Base-by-base conservation (phyloP, 2,888 invertebrate species). In the Leptopilina drosophilae region DNA sequence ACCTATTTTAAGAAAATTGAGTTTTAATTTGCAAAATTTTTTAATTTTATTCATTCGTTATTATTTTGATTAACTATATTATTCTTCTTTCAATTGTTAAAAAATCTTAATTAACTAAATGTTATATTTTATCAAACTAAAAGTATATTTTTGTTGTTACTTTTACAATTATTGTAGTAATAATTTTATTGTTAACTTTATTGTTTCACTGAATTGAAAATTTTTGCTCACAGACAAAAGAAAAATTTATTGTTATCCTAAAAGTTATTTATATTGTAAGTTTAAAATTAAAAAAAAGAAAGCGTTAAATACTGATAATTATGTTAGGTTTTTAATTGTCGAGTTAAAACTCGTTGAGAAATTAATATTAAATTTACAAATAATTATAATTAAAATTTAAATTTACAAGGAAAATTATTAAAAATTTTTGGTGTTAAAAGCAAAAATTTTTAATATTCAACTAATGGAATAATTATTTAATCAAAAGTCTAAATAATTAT, bases 271-370 rank as follows among this genome's bases (percentile, higher is more conserved):
- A 14, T 8, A 33, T 67, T 67, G 46, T 53, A 66, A 46, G 65
- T 40, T 64, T 64, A 42, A 40, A 2, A 53, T 15, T 20, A 26
- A 26, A 26, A 53, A 53, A 20, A 49, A 53, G 49, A 69, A 62
- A 46, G 8, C 49, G 73, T 40, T 59, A 5, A 73, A 73, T 53
- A 56, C 56, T 73, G 4, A 56, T 56, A 6, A n/a, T 69, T 56
- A 73, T 59, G 53, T 56, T 73, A 73, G 73, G 11, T 53, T 73
- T 69, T 33, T 73, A 56, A 73, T 42, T 66, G 46, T 15, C 5
- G 42, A 66, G 15, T 67, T 20, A 49, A 67, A 46, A 6, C 46
- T 46, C 11, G 15, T 67, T 67, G 46, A n/a, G 11, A 67, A 46
- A 6, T n/a, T 42, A 42, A 42, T 42, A 42, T 42, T 42, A 42